A percentile compares a stretch with the other conserved stretches of the same genome.
These are phyloP conservation scores for Glaucidium brasilianum DNA, from an alignment of 2,113 vertebrate species.

Conservation along the genomic window DNA sequence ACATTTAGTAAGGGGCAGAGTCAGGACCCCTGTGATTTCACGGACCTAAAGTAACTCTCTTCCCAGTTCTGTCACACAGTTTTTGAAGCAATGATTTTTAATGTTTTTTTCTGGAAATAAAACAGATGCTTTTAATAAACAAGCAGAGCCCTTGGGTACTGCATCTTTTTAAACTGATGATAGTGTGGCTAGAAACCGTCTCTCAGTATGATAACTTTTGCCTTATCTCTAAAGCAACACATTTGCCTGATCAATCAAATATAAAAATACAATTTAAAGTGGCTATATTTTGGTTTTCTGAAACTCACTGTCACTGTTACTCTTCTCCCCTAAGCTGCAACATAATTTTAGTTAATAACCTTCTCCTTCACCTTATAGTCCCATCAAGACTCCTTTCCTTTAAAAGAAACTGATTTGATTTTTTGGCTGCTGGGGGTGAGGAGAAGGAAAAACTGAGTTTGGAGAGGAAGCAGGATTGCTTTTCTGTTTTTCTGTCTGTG, in stretches of 20 bases:
- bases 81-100: not conserved
- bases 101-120: not conserved
- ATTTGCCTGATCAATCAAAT: conserved; percentile 25
- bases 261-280: not conserved
- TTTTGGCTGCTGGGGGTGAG: not conserved
- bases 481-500: not conserved
- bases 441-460: not conserved
- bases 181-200: not conserved
- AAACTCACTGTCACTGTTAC: not conserved
- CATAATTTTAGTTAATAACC: conserved; percentile 7
- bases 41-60: not conserved
- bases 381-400: not conserved
- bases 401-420: not conserved
- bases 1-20: not conserved
- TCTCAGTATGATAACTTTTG: not conserved
- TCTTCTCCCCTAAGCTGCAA: not conserved
- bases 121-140: not conserved
- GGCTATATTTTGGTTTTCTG: not conserved
- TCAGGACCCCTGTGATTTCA: not conserved
- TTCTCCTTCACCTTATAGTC: not conserved
- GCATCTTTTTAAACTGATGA: not conserved
- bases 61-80: not conserved
- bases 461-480: not conserved
- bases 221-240: conserved; percentile 51
- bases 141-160: not conserved